phyloP scores from a whole-genome alignment of 64 coral and sea anemone species.

The Stichodactyla mertensii region DNA sequence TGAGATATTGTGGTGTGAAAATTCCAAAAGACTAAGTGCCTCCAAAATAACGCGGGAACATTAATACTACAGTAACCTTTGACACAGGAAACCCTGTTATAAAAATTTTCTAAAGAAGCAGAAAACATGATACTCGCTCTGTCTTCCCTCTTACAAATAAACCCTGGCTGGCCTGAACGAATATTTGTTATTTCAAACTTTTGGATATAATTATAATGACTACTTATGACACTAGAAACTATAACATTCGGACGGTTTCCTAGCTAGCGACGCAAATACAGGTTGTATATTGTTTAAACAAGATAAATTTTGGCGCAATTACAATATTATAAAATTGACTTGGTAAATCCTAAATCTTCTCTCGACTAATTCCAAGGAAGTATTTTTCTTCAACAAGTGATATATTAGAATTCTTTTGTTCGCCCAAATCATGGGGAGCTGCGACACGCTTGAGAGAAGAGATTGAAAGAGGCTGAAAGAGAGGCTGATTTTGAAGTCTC shows the following conservation, averaged over 20 bases:
- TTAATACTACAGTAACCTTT: neutral
- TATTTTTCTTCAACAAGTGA: too few relatives aligned
- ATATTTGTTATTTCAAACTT: neutral
- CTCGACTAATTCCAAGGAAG: too few relatives aligned
- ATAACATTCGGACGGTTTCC: neutral
- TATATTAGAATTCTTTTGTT: too few relatives aligned
- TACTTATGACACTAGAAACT: neutral
- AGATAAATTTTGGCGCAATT: neutral
- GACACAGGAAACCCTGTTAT: neutral
- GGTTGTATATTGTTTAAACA: neutral
- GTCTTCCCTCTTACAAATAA: neutral
- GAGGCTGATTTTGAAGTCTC: too few relatives aligned
- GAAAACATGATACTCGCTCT: neutral
- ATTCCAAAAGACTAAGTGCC: neutral
- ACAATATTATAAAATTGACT: neutral
- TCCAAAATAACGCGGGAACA: slow-evolving; percentile 8
- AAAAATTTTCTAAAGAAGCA: neutral
- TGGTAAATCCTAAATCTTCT: too few relatives aligned
- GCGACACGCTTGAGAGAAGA: too few relatives aligned
- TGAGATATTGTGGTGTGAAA: neutral
- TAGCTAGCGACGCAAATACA: neutral
- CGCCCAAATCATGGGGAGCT: too few relatives aligned
- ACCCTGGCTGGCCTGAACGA: neutral
- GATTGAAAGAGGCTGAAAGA: too few relatives aligned
- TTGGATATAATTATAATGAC: neutral